Evolutionary conservation across 2,888 invertebrate species (phyloP).

Genomic region (Frankliniella fusca): DNA sequence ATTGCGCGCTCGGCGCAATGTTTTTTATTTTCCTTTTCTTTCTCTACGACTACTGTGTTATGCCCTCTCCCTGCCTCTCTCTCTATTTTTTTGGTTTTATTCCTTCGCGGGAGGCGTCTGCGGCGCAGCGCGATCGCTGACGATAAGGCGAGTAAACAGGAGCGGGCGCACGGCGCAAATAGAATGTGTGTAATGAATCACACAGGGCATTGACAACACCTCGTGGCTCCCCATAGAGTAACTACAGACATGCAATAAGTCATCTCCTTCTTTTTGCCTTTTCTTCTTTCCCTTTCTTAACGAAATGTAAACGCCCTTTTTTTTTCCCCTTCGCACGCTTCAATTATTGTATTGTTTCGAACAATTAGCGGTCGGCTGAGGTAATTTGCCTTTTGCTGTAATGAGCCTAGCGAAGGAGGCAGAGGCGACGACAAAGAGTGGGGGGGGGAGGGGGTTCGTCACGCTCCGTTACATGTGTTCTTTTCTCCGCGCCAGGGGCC

Average conservation of each 20-base stretch:
- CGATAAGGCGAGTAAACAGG: constrained; percentile 32
- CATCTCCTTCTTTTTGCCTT: constrained; percentile 27
- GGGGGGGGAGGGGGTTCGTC: too few relatives aligned
- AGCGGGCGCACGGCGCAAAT: too few relatives aligned
- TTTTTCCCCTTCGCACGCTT: too few relatives aligned
- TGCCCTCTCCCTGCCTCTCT: constrained; percentile 19
- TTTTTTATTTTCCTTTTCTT: constrained; percentile 12
- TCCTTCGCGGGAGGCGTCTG: constrained; percentile 35
- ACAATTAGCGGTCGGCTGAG: not conserved
- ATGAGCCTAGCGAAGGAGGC: not conserved
- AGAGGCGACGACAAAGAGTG: too few relatives aligned
- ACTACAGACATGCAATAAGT: not conserved
- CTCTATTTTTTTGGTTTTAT: constrained; percentile 31
- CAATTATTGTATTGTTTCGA: too few relatives aligned
- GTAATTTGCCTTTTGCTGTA: constrained; percentile 1
- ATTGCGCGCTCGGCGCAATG: constrained; percentile 36
- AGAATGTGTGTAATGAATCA: not conserved
- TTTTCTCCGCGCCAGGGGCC: too few relatives aligned
- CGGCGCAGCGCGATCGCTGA: constrained; percentile 34
- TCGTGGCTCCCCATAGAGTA: not conserved
- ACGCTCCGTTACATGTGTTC: too few relatives aligned
- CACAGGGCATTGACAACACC: not conserved
- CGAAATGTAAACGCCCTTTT: not conserved
- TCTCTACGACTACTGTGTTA: constrained; percentile 27
- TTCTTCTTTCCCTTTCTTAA: constrained; percentile 28